Evolutionary conservation across 2,113 vertebrate genomes (phyloP).

Genomic region (Tamias sibiricus): DNA sequence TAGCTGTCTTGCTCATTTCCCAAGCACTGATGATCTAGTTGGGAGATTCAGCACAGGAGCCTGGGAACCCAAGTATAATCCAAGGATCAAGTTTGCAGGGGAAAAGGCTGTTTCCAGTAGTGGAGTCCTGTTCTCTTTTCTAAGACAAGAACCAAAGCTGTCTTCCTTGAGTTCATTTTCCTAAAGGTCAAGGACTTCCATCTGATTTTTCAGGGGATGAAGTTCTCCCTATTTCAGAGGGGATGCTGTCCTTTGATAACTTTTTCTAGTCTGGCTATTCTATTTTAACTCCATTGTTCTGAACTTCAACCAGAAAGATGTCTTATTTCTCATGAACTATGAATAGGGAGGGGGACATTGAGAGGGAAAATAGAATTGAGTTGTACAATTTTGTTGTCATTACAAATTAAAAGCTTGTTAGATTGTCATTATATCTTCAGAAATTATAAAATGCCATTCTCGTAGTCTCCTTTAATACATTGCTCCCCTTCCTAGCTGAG

Average conservation of each 20-base stretch:
- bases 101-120: neutral
- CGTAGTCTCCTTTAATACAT: neutral
- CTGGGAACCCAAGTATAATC: neutral
- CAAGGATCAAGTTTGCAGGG: neutral
- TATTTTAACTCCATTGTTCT: conserved; percentile 37
- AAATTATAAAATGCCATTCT: conserved; percentile 48
- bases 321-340: conserved; percentile 16
- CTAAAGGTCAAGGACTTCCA: neutral
- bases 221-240: neutral
- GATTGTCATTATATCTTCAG: neutral
- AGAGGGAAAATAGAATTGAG: neutral
- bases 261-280: conserved; percentile 5
- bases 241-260: neutral
- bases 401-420: conserved; percentile 31
- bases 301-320: conserved; percentile 13
- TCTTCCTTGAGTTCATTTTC: neutral
- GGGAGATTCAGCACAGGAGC: conserved; percentile 70
- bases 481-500: conserved; percentile 31
- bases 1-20: conserved; percentile 78
- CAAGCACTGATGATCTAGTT: conserved; percentile 64
- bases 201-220: neutral
- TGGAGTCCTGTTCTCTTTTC: neutral
- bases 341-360: neutral
- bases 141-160: neutral
- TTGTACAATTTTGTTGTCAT: neutral